phyloP scores from a whole-genome alignment of 1,140 invertebrate species.

The Drosophila miranda region DNA sequence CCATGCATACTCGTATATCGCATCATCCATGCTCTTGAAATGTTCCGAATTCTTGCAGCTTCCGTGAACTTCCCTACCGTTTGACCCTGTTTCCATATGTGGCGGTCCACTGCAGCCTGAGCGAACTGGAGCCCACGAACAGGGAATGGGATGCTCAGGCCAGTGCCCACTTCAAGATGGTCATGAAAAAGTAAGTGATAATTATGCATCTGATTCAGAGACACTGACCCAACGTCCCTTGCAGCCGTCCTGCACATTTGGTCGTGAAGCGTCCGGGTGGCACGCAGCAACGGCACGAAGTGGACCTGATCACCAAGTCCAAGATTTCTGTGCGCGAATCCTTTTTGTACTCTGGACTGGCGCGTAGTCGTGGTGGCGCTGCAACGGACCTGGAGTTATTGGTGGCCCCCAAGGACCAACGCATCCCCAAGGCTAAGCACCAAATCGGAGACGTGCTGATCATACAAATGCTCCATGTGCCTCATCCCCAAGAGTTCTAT shows the following conservation, averaged over 20 bases:
- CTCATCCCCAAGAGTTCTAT: constrained; percentile 57
- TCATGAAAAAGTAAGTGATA: constrained; percentile 53
- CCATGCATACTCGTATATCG: too few species aligned
- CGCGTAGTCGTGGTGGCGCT: constrained; percentile 11
- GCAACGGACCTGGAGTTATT: not conserved
- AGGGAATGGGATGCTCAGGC: constrained; percentile 49
- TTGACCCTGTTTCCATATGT: constrained; percentile 43
- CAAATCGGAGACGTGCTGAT: constrained; percentile 27
- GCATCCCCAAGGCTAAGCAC: constrained; percentile 5
- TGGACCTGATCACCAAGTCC: constrained; percentile 47
- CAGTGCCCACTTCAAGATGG: constrained; percentile 42
- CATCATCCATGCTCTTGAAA: not conserved
- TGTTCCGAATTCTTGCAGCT: constrained; percentile 29
- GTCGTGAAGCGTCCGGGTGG: not conserved
- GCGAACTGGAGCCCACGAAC: constrained; percentile 50
- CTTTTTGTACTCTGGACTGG: constrained; percentile 74
- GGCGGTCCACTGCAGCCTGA: constrained; percentile 58
- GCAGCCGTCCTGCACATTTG: constrained; percentile 37
- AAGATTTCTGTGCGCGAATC: constrained; percentile 63
- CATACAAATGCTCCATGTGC: constrained; percentile 50
- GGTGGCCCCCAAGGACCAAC: constrained; percentile 11
- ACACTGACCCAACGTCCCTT: not conserved
- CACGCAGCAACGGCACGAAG: constrained; percentile 21
- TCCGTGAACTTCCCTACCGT: constrained; percentile 38
- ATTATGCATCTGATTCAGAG: not conserved